A percentile compares a stretch with the other conserved stretches of the same genome.
These are phyloP conservation scores for Halcyon badia DNA, from an alignment of 2,797 vertebrate genomes.

Conservation along the genomic window DNA sequence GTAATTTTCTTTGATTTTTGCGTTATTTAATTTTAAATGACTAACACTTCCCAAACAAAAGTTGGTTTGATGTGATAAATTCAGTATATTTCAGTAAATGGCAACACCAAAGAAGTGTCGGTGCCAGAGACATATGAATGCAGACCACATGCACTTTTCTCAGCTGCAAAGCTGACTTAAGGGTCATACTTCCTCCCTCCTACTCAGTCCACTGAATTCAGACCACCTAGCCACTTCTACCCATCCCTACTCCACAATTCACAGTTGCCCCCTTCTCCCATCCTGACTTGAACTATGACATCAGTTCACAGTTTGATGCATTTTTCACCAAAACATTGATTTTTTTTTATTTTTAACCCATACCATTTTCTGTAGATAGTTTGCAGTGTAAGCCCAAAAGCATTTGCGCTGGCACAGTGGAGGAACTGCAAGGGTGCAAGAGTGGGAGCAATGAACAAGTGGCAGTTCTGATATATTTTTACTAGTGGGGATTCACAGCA, in stretches of 20 bases:
- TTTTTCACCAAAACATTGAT: not conserved
- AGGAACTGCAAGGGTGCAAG: not conserved
- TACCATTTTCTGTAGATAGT: not conserved
- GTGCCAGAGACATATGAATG: not conserved
- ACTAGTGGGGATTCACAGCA: not conserved
- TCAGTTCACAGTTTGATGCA: not conserved
- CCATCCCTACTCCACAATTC: not conserved
- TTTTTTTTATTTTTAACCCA: not conserved
- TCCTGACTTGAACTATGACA: not conserved
- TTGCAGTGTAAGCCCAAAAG: not conserved
- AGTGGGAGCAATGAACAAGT: not conserved
- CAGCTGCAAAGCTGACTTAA: conserved; percentile 2
- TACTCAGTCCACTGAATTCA: not conserved
- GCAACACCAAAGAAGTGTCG: not conserved
- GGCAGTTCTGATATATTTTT: not conserved
- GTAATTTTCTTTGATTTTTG: not conserved
- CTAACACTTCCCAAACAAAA: not conserved
- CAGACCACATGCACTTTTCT: not conserved
- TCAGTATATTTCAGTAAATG: not conserved
- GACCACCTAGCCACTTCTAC: not conserved
- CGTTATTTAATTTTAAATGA: not conserved
- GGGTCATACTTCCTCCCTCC: not conserved
- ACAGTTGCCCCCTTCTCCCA: not conserved
- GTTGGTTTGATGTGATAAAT: not conserved
- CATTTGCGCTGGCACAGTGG: not conserved